A percentile compares a stretch with the other conserved stretches of the same genome.
Evolutionary conservation across 2,888 invertebrate species (phyloP).

Genomic region (Synergus laeviventris): DNA sequence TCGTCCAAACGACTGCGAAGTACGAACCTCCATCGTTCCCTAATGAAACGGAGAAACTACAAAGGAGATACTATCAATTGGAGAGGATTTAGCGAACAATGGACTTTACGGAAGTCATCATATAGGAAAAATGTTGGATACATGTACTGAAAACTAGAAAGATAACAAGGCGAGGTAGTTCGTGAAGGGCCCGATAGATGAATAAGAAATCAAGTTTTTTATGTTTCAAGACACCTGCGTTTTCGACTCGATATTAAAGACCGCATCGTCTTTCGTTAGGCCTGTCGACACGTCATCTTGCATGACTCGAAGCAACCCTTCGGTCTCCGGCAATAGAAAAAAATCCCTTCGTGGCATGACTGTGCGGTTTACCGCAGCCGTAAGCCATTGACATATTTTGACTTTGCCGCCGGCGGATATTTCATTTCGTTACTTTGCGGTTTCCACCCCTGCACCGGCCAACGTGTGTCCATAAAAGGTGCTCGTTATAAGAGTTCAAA

Average conservation of each 20-base stretch:
- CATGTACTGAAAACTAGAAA: conserved; percentile 1
- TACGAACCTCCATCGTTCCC: not conserved
- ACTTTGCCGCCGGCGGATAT: conserved; percentile 59
- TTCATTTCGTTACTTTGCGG: conserved; percentile 50
- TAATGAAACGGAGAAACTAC: conserved; percentile 19
- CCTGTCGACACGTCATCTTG: conserved; percentile 72
- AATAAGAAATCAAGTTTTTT: conserved; percentile 28
- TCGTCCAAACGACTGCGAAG: not conserved
- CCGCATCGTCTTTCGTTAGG: conserved; percentile 53
- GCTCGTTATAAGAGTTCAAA: conserved; percentile 11
- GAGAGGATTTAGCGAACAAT: not conserved
- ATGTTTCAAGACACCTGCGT: conserved; percentile 31
- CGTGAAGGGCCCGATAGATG: not conserved
- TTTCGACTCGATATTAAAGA: conserved; percentile 17
- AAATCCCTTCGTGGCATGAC: conserved; percentile 49
- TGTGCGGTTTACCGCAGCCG: conserved; percentile 70
- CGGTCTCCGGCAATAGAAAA: conserved; percentile 46
- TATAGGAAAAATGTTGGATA: not conserved
- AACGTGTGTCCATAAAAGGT: conserved; percentile 7
- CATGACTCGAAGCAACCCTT: conserved; percentile 67
- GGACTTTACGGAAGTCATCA: conserved; percentile 3
- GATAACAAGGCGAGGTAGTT: not conserved
- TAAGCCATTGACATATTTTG: conserved; percentile 72
- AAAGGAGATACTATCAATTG: conserved; percentile 4
- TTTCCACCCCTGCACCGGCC: conserved; percentile 40